phyloP scores from a whole-genome alignment of 2,113 vertebrate species.

The Phainopepla nitens region DNA sequence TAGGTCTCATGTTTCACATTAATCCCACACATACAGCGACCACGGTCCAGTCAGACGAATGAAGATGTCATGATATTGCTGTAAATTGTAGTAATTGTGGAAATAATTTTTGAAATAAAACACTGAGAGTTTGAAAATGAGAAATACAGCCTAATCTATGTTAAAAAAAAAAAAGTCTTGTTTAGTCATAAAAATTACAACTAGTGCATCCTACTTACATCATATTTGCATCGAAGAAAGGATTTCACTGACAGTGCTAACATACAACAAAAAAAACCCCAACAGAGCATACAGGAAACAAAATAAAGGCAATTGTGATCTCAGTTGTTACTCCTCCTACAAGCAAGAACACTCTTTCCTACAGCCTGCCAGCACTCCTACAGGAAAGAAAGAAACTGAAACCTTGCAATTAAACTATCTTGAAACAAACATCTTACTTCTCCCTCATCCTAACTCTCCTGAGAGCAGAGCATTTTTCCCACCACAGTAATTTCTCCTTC shows the following conservation, averaged over 20 bases:
- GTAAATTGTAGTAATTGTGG: not conserved
- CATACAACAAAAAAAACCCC: not conserved
- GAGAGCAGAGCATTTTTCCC: not conserved
- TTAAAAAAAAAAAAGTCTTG: too few species aligned
- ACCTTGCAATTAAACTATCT: not conserved
- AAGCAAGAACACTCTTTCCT: not conserved
- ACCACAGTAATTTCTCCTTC: not conserved
- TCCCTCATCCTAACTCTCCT: not conserved
- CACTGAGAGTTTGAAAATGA: not conserved
- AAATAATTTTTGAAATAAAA: not conserved
- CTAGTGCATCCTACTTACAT: not conserved
- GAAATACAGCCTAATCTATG: not conserved
- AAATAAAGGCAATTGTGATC: not conserved
- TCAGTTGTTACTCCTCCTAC: not conserved
- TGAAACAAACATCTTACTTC: not conserved
- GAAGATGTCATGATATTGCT: not conserved
- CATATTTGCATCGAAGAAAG: not conserved
- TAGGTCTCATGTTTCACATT: not conserved
- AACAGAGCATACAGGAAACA: not conserved
- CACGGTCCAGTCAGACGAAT: not conserved
- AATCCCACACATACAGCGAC: not conserved
- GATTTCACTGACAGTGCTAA: not conserved
- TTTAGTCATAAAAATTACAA: not conserved
- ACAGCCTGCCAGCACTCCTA: not conserved
- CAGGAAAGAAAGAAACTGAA: not conserved